These are phyloP conservation scores for Drosophila kurseongensis DNA, from an alignment of 1,140 invertebrate species.

Conservation along the genomic window DNA sequence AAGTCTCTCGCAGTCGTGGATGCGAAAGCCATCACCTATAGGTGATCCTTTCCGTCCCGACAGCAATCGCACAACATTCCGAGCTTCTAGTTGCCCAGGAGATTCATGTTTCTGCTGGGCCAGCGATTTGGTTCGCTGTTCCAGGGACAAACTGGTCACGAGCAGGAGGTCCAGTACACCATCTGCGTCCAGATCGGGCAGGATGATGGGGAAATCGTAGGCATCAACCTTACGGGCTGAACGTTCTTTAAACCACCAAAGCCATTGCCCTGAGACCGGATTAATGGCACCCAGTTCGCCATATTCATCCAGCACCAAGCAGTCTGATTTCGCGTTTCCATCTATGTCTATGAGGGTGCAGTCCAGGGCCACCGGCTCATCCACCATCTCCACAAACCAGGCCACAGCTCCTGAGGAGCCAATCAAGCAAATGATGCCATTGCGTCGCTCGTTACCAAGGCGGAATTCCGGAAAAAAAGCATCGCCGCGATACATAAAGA, in stretches of 20 bases:
- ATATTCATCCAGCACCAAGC: slow-evolving; percentile 89
- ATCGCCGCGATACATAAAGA: slow-evolving; percentile 89
- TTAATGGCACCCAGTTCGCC: slow-evolving; percentile 89
- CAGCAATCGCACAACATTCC: slow-evolving; percentile 87
- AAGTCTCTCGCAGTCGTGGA: slow-evolving; percentile 85
- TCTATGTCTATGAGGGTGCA: slow-evolving; percentile 90
- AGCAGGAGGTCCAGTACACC: slow-evolving; percentile 88
- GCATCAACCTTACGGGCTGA: slow-evolving; percentile 85
- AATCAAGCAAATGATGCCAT: slow-evolving; percentile 87
- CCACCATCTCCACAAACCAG: slow-evolving; percentile 88
- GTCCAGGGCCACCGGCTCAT: slow-evolving; percentile 88
- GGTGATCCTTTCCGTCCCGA: slow-evolving; percentile 85
- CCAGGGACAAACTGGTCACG: slow-evolving; percentile 84
- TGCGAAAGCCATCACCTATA: slow-evolving; percentile 86
- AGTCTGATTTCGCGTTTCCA: slow-evolving; percentile 89
- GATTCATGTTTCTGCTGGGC: slow-evolving; percentile 52
- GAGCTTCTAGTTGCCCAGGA: slow-evolving; percentile 67
- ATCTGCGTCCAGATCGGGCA: slow-evolving; percentile 90
- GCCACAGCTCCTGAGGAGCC: slow-evolving; percentile 87
- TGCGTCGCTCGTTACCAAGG: slow-evolving; percentile 85
- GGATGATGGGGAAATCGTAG: slow-evolving; percentile 89
- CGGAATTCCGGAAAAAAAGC: slow-evolving; percentile 86
- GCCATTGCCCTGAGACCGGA: slow-evolving; percentile 87
- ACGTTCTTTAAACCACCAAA: slow-evolving; percentile 87
- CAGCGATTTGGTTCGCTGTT: slow-evolving; percentile 65